Evolutionary conservation across 2,888 invertebrate genomes (phyloP), one percentile per base, ranked within the genome.

Genomic region (Sylvicola fuscatus): DNA sequence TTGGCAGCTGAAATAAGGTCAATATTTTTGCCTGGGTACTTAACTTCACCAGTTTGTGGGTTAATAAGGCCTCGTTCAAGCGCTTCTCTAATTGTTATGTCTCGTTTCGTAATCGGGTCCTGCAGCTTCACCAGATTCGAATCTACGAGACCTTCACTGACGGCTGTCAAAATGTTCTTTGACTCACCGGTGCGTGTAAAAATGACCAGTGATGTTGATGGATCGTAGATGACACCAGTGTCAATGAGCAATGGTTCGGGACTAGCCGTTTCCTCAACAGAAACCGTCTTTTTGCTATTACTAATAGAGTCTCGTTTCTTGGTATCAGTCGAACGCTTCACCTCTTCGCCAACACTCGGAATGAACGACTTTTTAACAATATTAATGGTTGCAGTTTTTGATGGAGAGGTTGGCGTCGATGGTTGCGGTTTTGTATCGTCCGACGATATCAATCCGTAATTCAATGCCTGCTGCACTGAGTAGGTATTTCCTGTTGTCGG

Each of bases 221-320:
- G 82, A 54, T 84, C 81, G 51, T 76, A 83, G 42, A 81, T 78
- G 3, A 79, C 62, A 6, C 78, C 80, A 1, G 72, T 71, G 17
- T 67, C 62, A 34, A 83, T 66, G 59, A 79, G 74, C 8, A 83
- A 58, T 1, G 80, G 81, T 52, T 80, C 76, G 42, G 68, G 60
- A 14, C 61, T 61, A 3, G 61, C 53, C 4, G 21, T 21, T 8
- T 21, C 21, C 8, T 21, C 40, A 58, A 29, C 29, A 10, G 12
- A 13, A 7, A 29, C 4, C 56, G 30, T 62, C 62, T 15, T 60
- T 60, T 40, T 16, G 44, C 35, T 14, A 42, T 29, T 14, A 50
- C 50, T 31, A 44, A 43, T 31, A 41, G 39, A 7, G 49, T 41
- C 37, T 21, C 30, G 37, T 7, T 34, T 16, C 6, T 62, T 56